phyloP scores from a whole-genome alignment of 2,113 vertebrate species.

The Istiophorus platypterus region DNA sequence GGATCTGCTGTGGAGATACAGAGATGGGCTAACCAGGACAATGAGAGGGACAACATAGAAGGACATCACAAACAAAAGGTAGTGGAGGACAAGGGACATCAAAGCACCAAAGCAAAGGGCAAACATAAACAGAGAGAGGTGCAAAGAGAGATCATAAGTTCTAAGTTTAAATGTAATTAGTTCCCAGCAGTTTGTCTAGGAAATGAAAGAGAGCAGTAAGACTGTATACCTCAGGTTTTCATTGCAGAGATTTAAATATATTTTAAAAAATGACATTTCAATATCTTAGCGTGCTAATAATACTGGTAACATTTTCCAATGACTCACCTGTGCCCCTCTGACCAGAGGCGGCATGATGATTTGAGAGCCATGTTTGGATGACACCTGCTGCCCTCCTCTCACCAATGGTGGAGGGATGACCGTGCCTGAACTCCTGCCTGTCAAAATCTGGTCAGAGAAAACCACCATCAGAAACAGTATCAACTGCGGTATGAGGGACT shows the following conservation, averaged over 20 bases:
- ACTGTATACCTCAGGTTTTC: neutral
- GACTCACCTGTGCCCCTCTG: conserved; percentile 92
- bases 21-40: conserved; percentile 85
- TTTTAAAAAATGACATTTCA: neutral
- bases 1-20: conserved; percentile 92
- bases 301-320: neutral
- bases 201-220: conserved; percentile 15
- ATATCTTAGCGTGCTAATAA: neutral
- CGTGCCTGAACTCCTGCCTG: conserved; percentile 86
- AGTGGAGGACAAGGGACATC: conserved; percentile 50
- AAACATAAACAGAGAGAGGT: conserved; percentile 60
- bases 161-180: conserved; percentile 20
- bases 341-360: conserved; percentile 96
- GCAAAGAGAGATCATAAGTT: conserved; percentile 64
- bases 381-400: conserved; percentile 91
- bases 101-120: conserved; percentile 65
- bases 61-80: conserved; percentile 41
- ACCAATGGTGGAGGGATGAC: conserved; percentile 94
- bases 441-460: conserved; percentile 77
- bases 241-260: neutral
- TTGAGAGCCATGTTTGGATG: conserved; percentile 90
- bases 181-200: conserved; percentile 30
- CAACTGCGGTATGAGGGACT: neutral
- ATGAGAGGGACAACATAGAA: conserved; percentile 56
- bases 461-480: conserved; percentile 4